Percentiles rank a stretch among this genome's conserved stretches.
Evolutionary conservation across 2,797 vertebrate genomes (phyloP).

Genomic region (Ciconia nigra): DNA sequence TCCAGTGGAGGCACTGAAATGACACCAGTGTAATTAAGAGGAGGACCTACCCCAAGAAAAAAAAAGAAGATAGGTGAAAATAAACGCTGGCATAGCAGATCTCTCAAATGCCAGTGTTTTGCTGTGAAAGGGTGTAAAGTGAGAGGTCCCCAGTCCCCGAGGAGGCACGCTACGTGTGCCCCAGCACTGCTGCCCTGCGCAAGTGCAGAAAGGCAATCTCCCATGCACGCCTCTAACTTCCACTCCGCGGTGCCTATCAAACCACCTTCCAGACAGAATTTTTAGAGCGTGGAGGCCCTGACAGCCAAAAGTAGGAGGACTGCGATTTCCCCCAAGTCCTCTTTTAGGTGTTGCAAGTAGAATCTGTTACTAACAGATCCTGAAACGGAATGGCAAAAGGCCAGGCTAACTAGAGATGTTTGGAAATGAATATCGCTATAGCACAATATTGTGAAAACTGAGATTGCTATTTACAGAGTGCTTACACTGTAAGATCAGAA

Average conservation of each 20-base stretch:
- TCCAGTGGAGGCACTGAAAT: neutral
- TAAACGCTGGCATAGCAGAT: neutral
- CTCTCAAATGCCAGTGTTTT: neutral
- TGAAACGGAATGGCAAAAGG: constrained; percentile 36
- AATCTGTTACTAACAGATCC: constrained; percentile 49
- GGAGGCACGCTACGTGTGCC: neutral
- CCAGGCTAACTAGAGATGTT: constrained; percentile 3
- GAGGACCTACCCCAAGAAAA: neutral
- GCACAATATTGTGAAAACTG: constrained; percentile 38
- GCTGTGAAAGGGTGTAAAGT: neutral
- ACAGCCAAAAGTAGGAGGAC: constrained; percentile 37
- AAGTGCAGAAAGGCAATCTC: neutral
- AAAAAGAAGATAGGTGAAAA: neutral
- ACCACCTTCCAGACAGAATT: neutral
- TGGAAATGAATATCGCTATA: constrained; percentile 19
- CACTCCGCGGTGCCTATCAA: neutral
- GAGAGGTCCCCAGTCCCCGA: neutral
- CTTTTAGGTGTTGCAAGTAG: constrained; percentile 43
- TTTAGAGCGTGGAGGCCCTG: neutral
- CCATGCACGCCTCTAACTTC: neutral
- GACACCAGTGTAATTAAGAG: neutral
- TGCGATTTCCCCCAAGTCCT: neutral
- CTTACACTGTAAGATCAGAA: neutral
- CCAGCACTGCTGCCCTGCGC: neutral
- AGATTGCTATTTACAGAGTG: constrained; percentile 42